Evolutionary conservation across 2,888 invertebrate species (phyloP), one percentile per base, ranked within the genome.

Genomic region (Saturnia pavonia): DNA sequence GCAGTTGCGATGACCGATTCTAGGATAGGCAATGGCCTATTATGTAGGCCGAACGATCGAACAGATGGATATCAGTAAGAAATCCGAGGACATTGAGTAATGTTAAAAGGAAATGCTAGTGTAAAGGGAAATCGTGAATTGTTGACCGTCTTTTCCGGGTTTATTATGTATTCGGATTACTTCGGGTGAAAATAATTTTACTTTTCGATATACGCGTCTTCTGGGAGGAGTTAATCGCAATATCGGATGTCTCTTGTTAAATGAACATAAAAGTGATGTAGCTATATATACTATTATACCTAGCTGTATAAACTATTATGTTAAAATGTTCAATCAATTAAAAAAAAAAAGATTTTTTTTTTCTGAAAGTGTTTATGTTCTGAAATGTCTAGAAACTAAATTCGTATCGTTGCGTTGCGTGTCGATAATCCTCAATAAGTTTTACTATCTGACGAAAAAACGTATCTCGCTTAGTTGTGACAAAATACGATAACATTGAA

Each of bases 151-250:
- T 65, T 65, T 65, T 65, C 65, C 65, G 65, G 65, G 65, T 40
- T 40, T 65, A 65, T 65, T 65, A 65, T 65, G 34, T 65, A 65
- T 60, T 60, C 57, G 57, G 57, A 60, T 60, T 60, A 27, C 57
- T 54, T 60, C 27, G 57, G 57, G 57, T 60, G 57, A 60, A 25
- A 60, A 60, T 60, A 14, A 60, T 60, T 60, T 60, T 60, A 60
- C 57, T 27, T 60, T 60, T 60, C 57, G 57, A 60, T 60, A 27
- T 60, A 27, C 27, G 4, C 19, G 22, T 22, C 22, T 22, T 4
- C 57, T 27, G 25, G 25, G 27, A 27, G 3, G 7, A 27, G 27
- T 60, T 60, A 27, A 27, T 60, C 57, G 27, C 25, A 25, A 27
- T 60, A 27, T 60, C 57, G 27, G 27, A 27, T 60, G 57, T 27